Evolutionary conservation across 2,113 vertebrate species (phyloP).

Genomic region (Haplochromis vanheusdeni): DNA sequence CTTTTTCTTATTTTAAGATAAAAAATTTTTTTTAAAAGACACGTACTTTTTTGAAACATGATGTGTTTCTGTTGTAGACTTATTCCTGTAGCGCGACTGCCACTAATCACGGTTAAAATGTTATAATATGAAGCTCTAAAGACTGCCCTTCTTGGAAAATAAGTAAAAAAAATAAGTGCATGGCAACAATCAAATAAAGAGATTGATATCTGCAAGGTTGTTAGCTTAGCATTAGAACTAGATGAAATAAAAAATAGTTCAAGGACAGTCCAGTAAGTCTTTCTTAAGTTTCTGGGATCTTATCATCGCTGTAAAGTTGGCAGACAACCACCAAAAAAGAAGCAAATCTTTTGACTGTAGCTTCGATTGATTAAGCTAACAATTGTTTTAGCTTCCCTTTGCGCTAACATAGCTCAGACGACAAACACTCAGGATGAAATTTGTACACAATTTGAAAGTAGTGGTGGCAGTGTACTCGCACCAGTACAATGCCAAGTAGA

Average conservation of each 20-base stretch:
- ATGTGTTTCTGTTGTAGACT: neutral
- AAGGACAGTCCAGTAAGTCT: neutral
- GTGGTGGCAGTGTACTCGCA: neutral
- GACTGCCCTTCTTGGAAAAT: neutral
- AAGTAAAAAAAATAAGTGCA: neutral
- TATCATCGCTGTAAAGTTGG: neutral
- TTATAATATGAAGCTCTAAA: neutral
- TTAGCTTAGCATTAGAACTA: neutral
- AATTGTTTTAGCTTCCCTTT: neutral
- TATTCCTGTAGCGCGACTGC: neutral
- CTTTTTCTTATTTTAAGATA: neutral
- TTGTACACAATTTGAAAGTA: neutral
- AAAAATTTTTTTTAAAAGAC: neutral
- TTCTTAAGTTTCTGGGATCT: neutral
- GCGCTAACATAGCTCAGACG: neutral
- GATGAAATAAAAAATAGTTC: neutral
- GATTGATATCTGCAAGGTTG: neutral
- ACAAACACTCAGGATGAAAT: neutral
- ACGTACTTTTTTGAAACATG: neutral
- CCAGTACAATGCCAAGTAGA: neutral
- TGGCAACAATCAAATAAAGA: neutral
- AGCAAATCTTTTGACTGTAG: neutral
- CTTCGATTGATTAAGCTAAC: neutral
- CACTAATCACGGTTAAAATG: neutral
- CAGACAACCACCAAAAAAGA: neutral